Evolutionary conservation across 2,888 invertebrate genomes (phyloP), one percentile per base, ranked within the genome.

Genomic region (Melinopterus prodromus): DNA sequence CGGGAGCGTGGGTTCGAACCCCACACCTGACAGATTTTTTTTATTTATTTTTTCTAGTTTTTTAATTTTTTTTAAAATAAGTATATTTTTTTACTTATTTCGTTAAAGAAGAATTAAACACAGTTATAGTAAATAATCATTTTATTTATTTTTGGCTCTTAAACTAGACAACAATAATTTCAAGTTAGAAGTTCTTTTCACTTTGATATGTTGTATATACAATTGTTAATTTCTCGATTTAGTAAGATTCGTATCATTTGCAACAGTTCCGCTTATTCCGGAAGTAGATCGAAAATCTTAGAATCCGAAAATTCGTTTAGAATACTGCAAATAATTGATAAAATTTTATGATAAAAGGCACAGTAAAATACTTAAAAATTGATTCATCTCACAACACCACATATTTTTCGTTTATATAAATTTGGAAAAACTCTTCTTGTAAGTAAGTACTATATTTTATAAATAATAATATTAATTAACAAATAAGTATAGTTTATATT

Each of bases 1-100:
- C 89, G 92, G 91, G 92, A 92, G 92, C 92, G 92, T 92, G 92
- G 92, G 92, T 92, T 92, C 92, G 92, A 92, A 92, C 92, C 92
- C 92, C 92, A 92, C 92, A 92, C 91, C 91, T 92, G 92, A 92
- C 92, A 92, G 85, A 35, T 5, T 36, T 36, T 36, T 74, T 74
- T 74, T 74, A 9, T 3, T 53, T 53, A 53, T 53, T 53, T 53
- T 53, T 53, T 35, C n/a, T n/a, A n/a, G n/a, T 53, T 53, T 53
- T 53, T 53, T 53, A 53, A 53, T 53, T 53, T 53, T 53, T 53
- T 53, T 53, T 53, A n/a, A n/a, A n/a, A 9, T 53, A 2, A 3
- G 12, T 53, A 9, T 53, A 9, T 12, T 53, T 53, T 53, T 53
- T 9, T 3, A 53, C 9, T 53, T 26, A 26, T 26, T 26, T 26